Evolutionary conservation across 1,140 invertebrate species (phyloP), one percentile per base, ranked within the genome.

Genomic region (Heliconius hewitsoni): DNA sequence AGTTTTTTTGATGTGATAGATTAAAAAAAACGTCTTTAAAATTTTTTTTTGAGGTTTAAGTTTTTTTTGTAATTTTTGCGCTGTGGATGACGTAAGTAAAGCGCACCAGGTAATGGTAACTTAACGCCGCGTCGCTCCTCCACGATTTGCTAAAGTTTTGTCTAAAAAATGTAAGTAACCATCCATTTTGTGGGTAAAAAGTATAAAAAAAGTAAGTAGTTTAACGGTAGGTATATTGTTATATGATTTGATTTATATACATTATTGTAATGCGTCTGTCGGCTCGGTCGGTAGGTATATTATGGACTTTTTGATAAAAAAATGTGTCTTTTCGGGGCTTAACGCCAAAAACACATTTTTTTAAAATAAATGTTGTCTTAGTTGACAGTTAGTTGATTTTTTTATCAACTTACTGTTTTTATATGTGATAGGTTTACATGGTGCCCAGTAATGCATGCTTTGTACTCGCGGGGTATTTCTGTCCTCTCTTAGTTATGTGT

Each of bases 251-350:
- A 75, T 52, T 77, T 55, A 79, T 74, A 71, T 73, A 81, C 8
- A 23, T 23, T 60, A 39, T 57, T 66, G 70, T 78, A 78, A 66
- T 81, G 80, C 83, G 86, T 88, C 85, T 84, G 83, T 89, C 89
- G 88, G 89, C 89, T 90, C 78, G 90, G 88, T 92, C 89, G 90
- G 87, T 91, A 91, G 89, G 89, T 88, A 90, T 89, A 60, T 60
- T 89, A 60, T 60, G 55, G 55, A 60, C 19, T 60, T 57, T 57
- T 57, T 60, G 55, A 27, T 52, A 11, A 23, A 60, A 60, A 60
- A 27, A 46, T 60, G 18, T 30, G 27, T 73, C 60, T 78, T 66
- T 74, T 71, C 50, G 50, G 50, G 2, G 50, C 6, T 52, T 52
- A 52, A 52, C 6, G 50, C 23, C 19, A 73, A 71, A 79, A 52